Conservation (phyloP, 2,888 invertebrate genomes). For the Aphodius sticticus region DNA sequence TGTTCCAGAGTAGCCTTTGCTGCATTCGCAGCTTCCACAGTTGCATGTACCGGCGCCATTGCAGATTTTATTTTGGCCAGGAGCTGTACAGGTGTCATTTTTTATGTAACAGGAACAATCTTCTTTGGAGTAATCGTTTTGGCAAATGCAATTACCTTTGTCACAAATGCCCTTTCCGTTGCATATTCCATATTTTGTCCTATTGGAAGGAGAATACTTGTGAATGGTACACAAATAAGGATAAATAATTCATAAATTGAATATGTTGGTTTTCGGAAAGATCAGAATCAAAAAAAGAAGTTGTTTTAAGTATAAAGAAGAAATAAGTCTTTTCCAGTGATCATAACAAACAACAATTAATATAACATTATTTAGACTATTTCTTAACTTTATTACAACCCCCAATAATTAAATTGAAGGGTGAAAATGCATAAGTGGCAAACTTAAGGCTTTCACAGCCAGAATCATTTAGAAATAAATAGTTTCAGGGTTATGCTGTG, state of each 20-base stretch:
- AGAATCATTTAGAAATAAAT: no score
- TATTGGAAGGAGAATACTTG: constrained; percentile 31
- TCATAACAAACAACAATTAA: no score
- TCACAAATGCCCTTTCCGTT: constrained; percentile 77
- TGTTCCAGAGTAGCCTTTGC: constrained; percentile 58
- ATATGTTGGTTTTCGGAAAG: not conserved
- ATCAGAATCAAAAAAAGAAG: not conserved
- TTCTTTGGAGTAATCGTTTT: constrained; percentile 65
- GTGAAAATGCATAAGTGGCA: no score
- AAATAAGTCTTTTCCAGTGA: no score
- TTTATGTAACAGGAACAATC: constrained; percentile 67
- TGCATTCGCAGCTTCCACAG: constrained; percentile 67
- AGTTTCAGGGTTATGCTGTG: no score
- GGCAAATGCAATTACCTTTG: constrained; percentile 78
- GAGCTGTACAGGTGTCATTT: constrained; percentile 64
- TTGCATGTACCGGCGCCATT: constrained; percentile 79
- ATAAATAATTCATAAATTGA: no score
- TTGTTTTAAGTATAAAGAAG: no score
- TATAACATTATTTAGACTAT: no score
- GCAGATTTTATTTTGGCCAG: constrained; percentile 66
- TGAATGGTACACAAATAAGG: not conserved
- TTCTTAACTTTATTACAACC: no score
- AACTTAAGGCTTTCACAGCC: no score
- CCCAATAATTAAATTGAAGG: no score
- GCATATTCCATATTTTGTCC: constrained; percentile 59